Conservation (phyloP, 2,888 invertebrate genomes). For the Timandra comae region DNA sequence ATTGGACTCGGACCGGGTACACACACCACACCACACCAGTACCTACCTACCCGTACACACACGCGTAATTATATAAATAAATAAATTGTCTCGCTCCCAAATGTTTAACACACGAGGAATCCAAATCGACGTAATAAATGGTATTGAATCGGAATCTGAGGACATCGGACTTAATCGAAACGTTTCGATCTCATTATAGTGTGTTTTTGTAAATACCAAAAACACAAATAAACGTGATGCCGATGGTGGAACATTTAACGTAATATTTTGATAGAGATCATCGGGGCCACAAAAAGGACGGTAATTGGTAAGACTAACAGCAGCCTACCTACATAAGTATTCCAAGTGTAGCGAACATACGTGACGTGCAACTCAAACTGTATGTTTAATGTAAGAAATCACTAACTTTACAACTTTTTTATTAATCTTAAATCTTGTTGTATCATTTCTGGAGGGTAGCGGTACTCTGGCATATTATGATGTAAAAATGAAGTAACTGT, state of each 20-base stretch:
- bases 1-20: slow-evolving; percentile 5
- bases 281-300: too few species aligned
- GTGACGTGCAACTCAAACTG: slow-evolving; percentile 10
- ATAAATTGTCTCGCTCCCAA: slow-evolving; percentile 46
- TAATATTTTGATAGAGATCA: too few species aligned
- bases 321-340: slow-evolving; percentile 9
- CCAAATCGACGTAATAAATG: slow-evolving; percentile 53
- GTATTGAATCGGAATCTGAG: slow-evolving; percentile 44
- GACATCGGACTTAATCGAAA: slow-evolving; percentile 41
- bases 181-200: slow-evolving; percentile 32
- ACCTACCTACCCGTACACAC: slow-evolving; percentile 24
- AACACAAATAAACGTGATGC: too few species aligned
- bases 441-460: too few species aligned
- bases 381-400: too few species aligned
- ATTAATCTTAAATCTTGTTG: too few species aligned
- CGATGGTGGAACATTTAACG: too few species aligned
- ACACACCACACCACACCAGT: slow-evolving; percentile 27
- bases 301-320: slow-evolving; percentile 18
- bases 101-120: slow-evolving; percentile 41
- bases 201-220: too few species aligned
- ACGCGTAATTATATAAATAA: slow-evolving; percentile 39
- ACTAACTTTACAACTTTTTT: too few species aligned
- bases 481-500: too few species aligned
- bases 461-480: too few species aligned
- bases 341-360: slow-evolving; percentile 12